A percentile compares a stretch with the other conserved stretches of the same genome.
Conservation (phyloP, 1,140 invertebrate genomes). For the Tetramorium parvispinum region DNA sequence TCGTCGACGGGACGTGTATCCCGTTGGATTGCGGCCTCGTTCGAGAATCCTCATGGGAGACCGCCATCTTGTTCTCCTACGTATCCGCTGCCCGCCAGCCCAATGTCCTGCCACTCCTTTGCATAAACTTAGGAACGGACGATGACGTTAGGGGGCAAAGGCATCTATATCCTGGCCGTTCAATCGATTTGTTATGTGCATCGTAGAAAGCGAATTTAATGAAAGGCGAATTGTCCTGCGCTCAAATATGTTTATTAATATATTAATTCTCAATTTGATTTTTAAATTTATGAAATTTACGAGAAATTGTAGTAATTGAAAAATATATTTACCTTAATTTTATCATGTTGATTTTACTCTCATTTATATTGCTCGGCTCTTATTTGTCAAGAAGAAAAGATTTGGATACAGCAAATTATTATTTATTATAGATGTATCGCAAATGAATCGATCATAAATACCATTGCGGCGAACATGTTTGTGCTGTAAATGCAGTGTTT, state of each 20-base stretch:
- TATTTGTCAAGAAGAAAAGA: neutral
- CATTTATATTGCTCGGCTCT: neutral
- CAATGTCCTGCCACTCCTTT: conserved; percentile 79
- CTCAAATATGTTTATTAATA: neutral
- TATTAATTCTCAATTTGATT: neutral
- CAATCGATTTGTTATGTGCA: conserved; percentile 72
- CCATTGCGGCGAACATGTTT: neutral
- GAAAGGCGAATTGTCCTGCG: conserved; percentile 32
- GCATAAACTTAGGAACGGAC: conserved; percentile 81
- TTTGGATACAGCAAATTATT: neutral
- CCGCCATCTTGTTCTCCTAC: conserved; percentile 81
- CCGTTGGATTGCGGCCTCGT: conserved; percentile 83
- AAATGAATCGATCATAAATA: conserved; percentile 3
- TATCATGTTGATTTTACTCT: neutral
- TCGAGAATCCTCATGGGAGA: conserved; percentile 80
- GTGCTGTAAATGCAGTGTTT: neutral
- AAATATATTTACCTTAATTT: neutral
- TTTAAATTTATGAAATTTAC: neutral
- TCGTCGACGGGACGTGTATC: conserved; percentile 80
- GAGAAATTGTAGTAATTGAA: neutral
- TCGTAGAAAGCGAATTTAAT: conserved; percentile 41
- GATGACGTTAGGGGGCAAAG: conserved; percentile 75
- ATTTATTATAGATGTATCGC: neutral
- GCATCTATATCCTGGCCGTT: conserved; percentile 61
- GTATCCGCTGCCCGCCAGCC: conserved; percentile 68